A percentile compares a stretch with the other conserved stretches of the same genome.
Conservation (phyloP, 2,797 vertebrate genomes). For the Hoplostethus mediterraneus region DNA sequence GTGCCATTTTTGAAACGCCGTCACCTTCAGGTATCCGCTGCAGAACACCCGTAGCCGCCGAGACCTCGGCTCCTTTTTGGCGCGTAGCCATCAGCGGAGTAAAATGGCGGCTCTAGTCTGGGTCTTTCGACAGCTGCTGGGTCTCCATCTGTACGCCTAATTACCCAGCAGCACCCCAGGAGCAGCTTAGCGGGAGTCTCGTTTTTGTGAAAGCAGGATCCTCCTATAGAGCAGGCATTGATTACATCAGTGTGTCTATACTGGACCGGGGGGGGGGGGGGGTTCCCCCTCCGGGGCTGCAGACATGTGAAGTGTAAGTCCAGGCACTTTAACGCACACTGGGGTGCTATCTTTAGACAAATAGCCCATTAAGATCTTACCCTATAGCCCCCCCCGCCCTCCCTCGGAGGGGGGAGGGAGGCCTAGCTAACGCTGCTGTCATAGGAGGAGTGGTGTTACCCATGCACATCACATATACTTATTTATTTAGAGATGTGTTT, state of each 20-base stretch:
- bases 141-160: constrained; percentile 75
- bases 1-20: constrained; percentile 2
- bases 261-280: constrained; percentile 38
- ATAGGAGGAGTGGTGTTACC: no score
- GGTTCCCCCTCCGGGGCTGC: constrained; percentile 31
- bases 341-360: constrained; percentile 61
- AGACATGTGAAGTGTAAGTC: constrained; percentile 58
- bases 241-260: constrained; percentile 70
- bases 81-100: constrained; percentile 49
- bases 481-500: no score
- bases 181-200: constrained; percentile 54
- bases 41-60: constrained; percentile 42
- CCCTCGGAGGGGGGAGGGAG: background rate
- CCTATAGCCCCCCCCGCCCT: background rate
- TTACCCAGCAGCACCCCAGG: constrained; percentile 68
- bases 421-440: no score
- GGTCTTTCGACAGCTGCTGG: constrained; percentile 68
- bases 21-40: constrained; percentile 28
- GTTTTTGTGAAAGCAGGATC: constrained; percentile 29
- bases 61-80: constrained; percentile 50
- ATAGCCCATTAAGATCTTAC: constrained; percentile 23
- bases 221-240: constrained; percentile 70
- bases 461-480: no score
- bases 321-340: constrained; percentile 52
- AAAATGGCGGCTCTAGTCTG: constrained; percentile 55